Evolutionary conservation across 2,113 vertebrate genomes (phyloP), one percentile per base, ranked within the genome.

Genomic region (Grammomys surdaster): DNA sequence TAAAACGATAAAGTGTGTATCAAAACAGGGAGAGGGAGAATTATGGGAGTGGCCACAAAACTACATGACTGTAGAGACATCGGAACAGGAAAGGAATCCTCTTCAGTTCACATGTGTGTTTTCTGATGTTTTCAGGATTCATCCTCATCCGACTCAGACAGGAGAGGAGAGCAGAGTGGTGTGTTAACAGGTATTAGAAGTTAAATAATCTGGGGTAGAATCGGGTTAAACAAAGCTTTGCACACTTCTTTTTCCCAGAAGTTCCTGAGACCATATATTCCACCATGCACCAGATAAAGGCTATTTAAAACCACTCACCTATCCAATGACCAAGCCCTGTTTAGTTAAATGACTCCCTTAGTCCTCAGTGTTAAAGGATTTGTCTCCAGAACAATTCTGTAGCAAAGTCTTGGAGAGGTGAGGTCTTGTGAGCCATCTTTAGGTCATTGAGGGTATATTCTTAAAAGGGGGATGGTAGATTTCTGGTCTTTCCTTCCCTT

Each of bases 51-150:
- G 13, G n/a, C 4, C 12, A 43, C n/a, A 33, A 58, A 48, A 26
- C 58, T 40, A 0, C 10, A 8, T 8, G 43, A 63, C 7, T 7
- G 69, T 20, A 43, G 91, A 51, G 7, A 65, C 4, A 36, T 80
- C 4, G 81, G 63, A 69, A 56, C 20, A 11, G 36, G 11, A 91
- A 51, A 94, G 19, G 54, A 81, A 63, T 84, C 20, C 26, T 87
- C 24, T 76, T n/a, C 86, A 84, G n/a, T 92, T 94, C 63, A 78
- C 84, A 90, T 73, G 19, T 88, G 3, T 93, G 40, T 63, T 95
- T 60, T 40, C n/a, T 16, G 5, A 4, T 69, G 31, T 33, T 69
- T 31, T 40, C 54, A 16, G 33, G 36, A 56, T 3, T 31, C 72
- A 22, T 75, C 20, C 87, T 89, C 43, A 46, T 51, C 40, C 65